These are phyloP conservation scores for Upupa epops DNA, from an alignment of 2,113 vertebrate genomes.

Conservation along the genomic window DNA sequence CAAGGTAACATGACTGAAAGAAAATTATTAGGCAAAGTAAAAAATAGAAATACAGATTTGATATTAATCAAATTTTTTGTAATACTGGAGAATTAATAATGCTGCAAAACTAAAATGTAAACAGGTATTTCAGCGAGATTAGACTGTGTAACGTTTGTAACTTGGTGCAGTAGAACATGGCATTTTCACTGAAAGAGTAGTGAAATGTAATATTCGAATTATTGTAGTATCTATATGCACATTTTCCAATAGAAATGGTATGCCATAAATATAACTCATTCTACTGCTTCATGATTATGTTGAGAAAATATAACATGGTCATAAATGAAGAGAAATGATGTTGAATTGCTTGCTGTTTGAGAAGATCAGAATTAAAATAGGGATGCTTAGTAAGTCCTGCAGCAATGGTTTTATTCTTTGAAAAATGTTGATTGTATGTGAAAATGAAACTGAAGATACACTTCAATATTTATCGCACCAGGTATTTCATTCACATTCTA, in stretches of 20 bases:
- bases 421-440: conserved; percentile 66
- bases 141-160: conserved; percentile 62
- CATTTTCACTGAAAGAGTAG: conserved; percentile 64
- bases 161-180: conserved; percentile 53
- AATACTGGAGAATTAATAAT: conserved; percentile 60
- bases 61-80: conserved; percentile 50
- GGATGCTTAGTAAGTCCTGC: conserved; percentile 73
- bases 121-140: conserved; percentile 62
- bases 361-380: conserved; percentile 72
- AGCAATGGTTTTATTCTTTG: conserved; percentile 61
- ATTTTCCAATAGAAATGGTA: conserved; percentile 74
- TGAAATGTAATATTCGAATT: conserved; percentile 71
- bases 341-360: conserved; percentile 52
- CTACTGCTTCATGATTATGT: conserved; percentile 65
- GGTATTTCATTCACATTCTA: conserved; percentile 59
- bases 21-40: conserved; percentile 51
- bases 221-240: conserved; percentile 67
- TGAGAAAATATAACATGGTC: conserved; percentile 76
- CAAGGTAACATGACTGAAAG: conserved; percentile 19
- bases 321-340: conserved; percentile 74
- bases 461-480: conserved; percentile 70
- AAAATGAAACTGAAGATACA: conserved; percentile 65
- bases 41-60: conserved; percentile 16
- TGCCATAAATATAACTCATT: conserved; percentile 74
- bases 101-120: conserved; percentile 50